Base-by-base conservation (phyloP, 2,888 invertebrate genomes). In the Elysia crispata region DNA sequence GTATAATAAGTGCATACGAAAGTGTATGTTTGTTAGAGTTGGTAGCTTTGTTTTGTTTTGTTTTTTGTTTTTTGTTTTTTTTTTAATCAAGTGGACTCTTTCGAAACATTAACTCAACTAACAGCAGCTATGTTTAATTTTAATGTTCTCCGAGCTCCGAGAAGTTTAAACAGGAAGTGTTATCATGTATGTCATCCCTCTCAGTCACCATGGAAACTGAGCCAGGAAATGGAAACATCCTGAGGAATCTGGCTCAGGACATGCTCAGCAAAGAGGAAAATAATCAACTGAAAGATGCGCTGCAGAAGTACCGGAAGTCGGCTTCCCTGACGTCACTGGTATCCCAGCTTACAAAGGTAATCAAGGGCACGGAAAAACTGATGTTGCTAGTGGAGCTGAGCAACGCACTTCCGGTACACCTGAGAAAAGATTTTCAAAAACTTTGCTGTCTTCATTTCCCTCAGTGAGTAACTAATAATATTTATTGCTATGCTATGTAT, bases 321-420 rank as follows among this genome's bases (percentile, higher is more conserved):
- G 83, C 84, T 62, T 89, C 89, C 0, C 85, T 89, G 30, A 84
- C 87, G 1, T 80, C 87, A 0, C 75, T 89, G 64, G 88, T 88
- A 78, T 85, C 87, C 20, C 86, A 87, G 73, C 81, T 89, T 8
- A 75, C 60, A 11, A 13, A 31, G 18, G 28, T 62, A 3, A 31
- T 62, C 28, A 13, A 20, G 57, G 60, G 28, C 20, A 86, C 87
- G 1, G 86, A 87, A 76, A 87, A 88, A 78, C 83, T 89, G 25
- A 85, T 89, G 31, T 84, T 89, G 8, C 77, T 89, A 25, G 84
- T 88, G 25, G 89, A 89, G 76, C 77, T 89, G 30, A 86, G 86
- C 74, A 83, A 84, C 54, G 81, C 85, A 57, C 82, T 89, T 70
- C 88, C 88, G 60, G 82, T 83, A 57, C 81, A 86, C 8, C 69